Conservation (phyloP, 2,797 vertebrate species). For the Propithecus deckenii region DNA sequence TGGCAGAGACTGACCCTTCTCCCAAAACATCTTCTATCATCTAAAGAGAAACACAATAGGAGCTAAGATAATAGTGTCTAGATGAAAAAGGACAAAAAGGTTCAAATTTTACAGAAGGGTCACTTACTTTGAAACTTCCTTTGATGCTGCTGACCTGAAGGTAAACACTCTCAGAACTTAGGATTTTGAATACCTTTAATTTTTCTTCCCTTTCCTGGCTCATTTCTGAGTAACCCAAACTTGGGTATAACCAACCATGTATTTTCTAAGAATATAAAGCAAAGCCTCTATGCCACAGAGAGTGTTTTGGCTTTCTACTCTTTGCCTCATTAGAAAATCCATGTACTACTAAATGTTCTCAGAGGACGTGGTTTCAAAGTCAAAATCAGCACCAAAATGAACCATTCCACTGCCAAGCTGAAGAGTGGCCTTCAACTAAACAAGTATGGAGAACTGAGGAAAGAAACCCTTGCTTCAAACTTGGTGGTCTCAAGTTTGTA, state of each 20-base stretch:
- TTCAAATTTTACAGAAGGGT: conserved; percentile 44
- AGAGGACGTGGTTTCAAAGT: not conserved
- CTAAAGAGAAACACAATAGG: conserved; percentile 81
- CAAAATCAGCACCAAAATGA: not conserved
- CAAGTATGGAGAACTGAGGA: not conserved
- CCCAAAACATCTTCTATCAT: conserved; percentile 99
- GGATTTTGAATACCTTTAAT: conserved; percentile 23
- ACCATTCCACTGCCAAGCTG: not conserved
- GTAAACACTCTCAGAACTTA: conserved; percentile 38
- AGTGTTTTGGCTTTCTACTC: not conserved
- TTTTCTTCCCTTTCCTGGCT: conserved; percentile 15
- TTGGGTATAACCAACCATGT: conserved; percentile 6
- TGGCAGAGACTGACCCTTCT: conserved; percentile 93
- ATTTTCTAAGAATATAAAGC: not conserved
- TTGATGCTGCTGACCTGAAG: conserved; percentile 41
- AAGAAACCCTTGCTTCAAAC: conserved; percentile 31
- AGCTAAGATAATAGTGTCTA: conserved; percentile 50
- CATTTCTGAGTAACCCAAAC: conserved; percentile 8
- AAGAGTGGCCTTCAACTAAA: not conserved
- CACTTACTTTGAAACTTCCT: conserved; percentile 81
- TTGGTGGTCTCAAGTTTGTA: not conserved
- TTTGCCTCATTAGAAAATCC: conserved; percentile 11
- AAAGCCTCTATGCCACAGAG: not conserved
- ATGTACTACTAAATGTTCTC: not conserved
- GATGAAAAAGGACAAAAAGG: conserved; percentile 42